A percentile compares a stretch with the other conserved stretches of the same genome.
phyloP scores from a whole-genome alignment of 2,888 invertebrate species.

The Athetis lepigone region DNA sequence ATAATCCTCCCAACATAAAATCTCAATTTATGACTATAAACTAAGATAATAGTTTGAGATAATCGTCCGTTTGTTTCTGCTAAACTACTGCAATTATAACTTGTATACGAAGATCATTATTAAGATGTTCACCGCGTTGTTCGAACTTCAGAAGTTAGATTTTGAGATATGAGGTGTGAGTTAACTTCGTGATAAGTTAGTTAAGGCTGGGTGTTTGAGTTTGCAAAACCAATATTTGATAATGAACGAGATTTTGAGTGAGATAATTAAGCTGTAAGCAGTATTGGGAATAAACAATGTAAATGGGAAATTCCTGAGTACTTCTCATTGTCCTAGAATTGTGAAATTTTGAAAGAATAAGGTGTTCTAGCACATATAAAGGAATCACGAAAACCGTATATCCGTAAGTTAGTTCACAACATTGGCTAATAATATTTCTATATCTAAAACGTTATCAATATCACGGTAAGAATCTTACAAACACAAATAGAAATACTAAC shows the following conservation, averaged over 20 bases:
- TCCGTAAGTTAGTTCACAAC: too few species aligned
- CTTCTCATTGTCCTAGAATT: too few species aligned
- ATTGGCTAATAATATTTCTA: too few species aligned
- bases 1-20: slow-evolving; percentile 62
- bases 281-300: background rate
- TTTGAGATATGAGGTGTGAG: slow-evolving; percentile 40
- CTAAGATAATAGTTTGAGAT: slow-evolving; percentile 64
- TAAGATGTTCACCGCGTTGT: slow-evolving; percentile 51
- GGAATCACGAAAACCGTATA: too few species aligned
- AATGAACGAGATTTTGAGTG: background rate
- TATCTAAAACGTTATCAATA: background rate
- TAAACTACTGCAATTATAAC: slow-evolving; percentile 58
- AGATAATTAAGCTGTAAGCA: background rate
- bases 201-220: slow-evolving; percentile 17
- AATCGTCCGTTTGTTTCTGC: slow-evolving; percentile 62
- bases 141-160: slow-evolving; percentile 42
- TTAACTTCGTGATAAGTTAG: slow-evolving; percentile 29
- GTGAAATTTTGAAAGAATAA: too few species aligned
- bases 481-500: background rate
- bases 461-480: background rate
- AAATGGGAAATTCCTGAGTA: background rate
- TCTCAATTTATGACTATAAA: slow-evolving; percentile 72
- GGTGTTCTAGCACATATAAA: too few species aligned
- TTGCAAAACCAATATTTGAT: slow-evolving; percentile 17
- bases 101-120: slow-evolving; percentile 45